These are phyloP conservation scores for Syngnathus floridae DNA, from an alignment of 2,113 vertebrate genomes.

Conservation along the genomic window DNA sequence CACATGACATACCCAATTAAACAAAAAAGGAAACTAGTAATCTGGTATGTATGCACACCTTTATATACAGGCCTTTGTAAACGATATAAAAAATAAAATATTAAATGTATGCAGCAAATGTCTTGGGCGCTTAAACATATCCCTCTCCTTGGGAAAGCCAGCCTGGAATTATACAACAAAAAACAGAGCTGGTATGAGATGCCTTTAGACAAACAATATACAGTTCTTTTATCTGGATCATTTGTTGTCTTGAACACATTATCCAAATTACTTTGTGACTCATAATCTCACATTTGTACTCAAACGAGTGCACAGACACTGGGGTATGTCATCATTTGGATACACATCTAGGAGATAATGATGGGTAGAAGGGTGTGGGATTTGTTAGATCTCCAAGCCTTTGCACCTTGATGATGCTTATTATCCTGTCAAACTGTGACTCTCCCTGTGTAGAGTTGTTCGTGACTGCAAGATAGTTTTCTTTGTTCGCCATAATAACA, in stretches of 20 bases:
- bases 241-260: not conserved
- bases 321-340: conserved; percentile 14
- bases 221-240: not conserved
- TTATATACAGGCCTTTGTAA: not conserved
- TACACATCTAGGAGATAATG: conserved; percentile 42
- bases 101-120: not conserved
- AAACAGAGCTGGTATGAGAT: not conserved
- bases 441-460: conserved; percentile 38
- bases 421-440: conserved; percentile 60
- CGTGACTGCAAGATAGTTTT: conserved; percentile 47
- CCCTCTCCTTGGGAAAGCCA: not conserved
- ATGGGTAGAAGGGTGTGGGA: conserved; percentile 39
- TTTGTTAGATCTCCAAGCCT: conserved; percentile 49
- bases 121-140: not conserved
- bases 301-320: conserved; percentile 8
- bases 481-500: conserved; percentile 53
- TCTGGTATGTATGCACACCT: conserved; percentile 1
- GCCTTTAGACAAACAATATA: not conserved
- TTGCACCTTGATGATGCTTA: conserved; percentile 59
- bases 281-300: conserved; percentile 6
- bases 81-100: not conserved
- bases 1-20: conserved; percentile 2
- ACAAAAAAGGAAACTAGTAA: conserved; percentile 7
- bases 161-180: not conserved
- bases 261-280: not conserved